Base-by-base conservation (phyloP, 1,140 invertebrate species). In the Drosophila littoralis region DNA sequence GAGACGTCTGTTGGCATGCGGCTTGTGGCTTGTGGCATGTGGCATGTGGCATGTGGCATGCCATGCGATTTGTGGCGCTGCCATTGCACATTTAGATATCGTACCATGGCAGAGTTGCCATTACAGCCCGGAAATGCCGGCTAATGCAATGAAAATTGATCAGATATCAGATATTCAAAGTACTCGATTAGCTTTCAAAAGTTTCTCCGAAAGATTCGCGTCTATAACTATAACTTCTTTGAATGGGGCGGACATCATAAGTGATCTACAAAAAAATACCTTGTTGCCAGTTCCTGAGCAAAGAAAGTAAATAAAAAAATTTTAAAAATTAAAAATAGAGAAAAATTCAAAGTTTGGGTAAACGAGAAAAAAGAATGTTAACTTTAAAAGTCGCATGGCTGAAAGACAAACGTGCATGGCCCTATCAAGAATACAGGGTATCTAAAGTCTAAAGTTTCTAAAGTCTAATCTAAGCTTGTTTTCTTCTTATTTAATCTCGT, bases 71-170 rank as follows among this genome's bases (percentile, higher is more conserved):
- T 65, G 69, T 71, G 69, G 61, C 71, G 77, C 66, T 75, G 78
- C 82, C 77, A 78, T 85, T 81, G 79, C 82, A 69, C 74, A 77
- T 78, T 74, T 68, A 75, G 69, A 71, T 73, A 73, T 65, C 66
- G 52, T 42, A 46, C 52, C 35, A 17, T 17, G 40, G 50, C 46
- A 51, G 61, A 9, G 38, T 51, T 43, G 66, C 67, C 59, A 69
- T 69, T 69, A 71, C 63, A 63, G 52, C 54, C 70, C 52, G 63
- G 54, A 72, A 59, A 72, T 66, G 54, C 46, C 54, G 9, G 46
- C 54, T 46, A 71, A 71, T 58, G 61, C 61, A 71, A 71, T 61
- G 35, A 50, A 65, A 65, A 71, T 71, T 71, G 43, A 45, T 55
- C 51, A 48, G 51, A 58, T 43, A 45, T 55, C 51, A 48, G 51